Conservation (phyloP, 2,888 invertebrate species). For the Ornithoptera priamus region DNA sequence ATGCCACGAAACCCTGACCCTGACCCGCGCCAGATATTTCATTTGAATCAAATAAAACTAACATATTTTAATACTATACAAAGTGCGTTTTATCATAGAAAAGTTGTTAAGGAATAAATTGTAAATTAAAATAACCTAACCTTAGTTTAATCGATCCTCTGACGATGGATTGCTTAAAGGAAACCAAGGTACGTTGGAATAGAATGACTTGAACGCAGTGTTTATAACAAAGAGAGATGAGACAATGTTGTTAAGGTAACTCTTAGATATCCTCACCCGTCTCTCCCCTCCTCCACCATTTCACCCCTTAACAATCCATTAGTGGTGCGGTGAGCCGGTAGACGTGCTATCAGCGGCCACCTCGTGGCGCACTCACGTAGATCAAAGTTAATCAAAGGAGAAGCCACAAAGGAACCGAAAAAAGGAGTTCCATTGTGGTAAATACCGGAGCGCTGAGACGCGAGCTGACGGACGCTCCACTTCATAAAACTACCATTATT, state of each 20-base stretch:
- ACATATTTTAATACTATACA: too few species aligned
- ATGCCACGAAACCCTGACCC: too few species aligned
- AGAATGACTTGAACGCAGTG: neutral
- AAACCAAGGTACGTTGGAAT: neutral
- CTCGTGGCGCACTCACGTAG: conserved; percentile 64
- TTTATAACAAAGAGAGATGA: conserved; percentile 7
- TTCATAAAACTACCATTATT: conserved; percentile 16
- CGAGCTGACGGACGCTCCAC: conserved; percentile 48
- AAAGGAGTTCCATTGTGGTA: conserved; percentile 70
- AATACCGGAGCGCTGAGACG: conserved; percentile 43
- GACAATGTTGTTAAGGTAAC: conserved; percentile 20
- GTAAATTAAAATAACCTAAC: too few species aligned
- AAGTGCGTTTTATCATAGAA: too few species aligned
- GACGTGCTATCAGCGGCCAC: conserved; percentile 30
- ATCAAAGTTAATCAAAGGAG: conserved; percentile 80
- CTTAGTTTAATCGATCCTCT: too few species aligned
- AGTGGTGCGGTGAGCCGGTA: conserved; percentile 38
- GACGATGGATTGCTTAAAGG: too few species aligned
- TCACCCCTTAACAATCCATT: conserved; percentile 61
- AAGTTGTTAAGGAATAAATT: too few species aligned
- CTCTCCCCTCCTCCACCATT: neutral
- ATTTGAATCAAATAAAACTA: too few species aligned
- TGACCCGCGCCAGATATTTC: too few species aligned
- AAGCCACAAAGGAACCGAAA: conserved; percentile 71
- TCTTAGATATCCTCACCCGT: neutral